phyloP scores from a whole-genome alignment of 1,140 invertebrate genomes.

The Carposina sasakii region DNA sequence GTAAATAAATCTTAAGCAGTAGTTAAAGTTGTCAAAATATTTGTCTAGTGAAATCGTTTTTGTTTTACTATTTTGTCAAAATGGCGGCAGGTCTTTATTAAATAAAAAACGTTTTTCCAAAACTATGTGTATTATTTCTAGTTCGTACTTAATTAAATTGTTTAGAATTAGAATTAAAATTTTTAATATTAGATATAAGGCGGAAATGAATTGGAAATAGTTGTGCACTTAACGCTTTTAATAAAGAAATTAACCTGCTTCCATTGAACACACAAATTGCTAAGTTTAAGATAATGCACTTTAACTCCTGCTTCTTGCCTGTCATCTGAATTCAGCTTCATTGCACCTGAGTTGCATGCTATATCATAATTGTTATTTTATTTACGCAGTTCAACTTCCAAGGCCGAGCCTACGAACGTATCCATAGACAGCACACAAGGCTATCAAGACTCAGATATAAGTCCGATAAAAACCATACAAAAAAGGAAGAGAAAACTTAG shows the following conservation, averaged over 20 bases:
- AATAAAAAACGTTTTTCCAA: too few species aligned
- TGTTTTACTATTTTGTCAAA: conserved; percentile 15
- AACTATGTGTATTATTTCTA: conserved; percentile 50
- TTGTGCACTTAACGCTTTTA: too few species aligned
- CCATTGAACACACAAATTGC: conserved; percentile 4
- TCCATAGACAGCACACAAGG: conserved; percentile 45
- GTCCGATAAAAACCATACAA: conserved; percentile 24
- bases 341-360: too few species aligned
- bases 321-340: too few species aligned
- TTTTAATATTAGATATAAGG: too few species aligned
- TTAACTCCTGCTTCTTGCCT: conserved; percentile 30
- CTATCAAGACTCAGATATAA: conserved; percentile 47
- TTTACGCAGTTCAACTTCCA: too few species aligned
- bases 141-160: too few species aligned
- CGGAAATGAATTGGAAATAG: too few species aligned
- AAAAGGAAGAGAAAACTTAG: conserved; percentile 34
- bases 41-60: neutral
- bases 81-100: conserved; percentile 55
- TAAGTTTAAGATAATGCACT: conserved; percentile 17
- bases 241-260: conserved; percentile 15
- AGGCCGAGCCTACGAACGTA: too few species aligned
- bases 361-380: too few species aligned
- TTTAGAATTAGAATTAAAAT: too few species aligned
- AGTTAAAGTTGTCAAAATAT: conserved; percentile 33
- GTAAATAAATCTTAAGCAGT: conserved; percentile 26